Evolutionary conservation across 2,888 invertebrate genomes (phyloP).

Genomic region (Bellardia bayeri): DNA sequence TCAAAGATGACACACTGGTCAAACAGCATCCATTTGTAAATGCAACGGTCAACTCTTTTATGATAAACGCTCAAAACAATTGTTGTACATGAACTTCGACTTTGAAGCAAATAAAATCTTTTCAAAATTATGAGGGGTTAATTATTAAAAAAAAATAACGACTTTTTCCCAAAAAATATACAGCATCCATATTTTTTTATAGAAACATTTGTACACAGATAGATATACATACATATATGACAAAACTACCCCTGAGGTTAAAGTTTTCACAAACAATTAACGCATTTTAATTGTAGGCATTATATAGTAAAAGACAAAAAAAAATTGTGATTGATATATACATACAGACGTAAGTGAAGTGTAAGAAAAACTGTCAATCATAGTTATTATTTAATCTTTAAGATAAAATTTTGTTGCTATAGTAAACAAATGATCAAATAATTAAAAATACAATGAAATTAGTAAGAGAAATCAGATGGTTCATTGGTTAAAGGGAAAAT

Average conservation of each 20-base stretch:
- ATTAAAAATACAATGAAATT: constrained; percentile 33
- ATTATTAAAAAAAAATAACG: constrained; percentile 62
- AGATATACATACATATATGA: neutral
- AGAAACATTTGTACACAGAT: neutral
- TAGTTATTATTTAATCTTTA: constrained; percentile 9
- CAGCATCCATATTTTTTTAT: constrained; percentile 50
- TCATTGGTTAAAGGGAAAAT: constrained; percentile 19
- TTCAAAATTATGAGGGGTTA: constrained; percentile 59
- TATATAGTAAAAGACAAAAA: constrained; percentile 13
- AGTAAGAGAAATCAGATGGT: constrained; percentile 51
- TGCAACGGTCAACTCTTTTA: constrained; percentile 66
- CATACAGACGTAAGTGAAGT: neutral
- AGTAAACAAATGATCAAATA: constrained; percentile 44
- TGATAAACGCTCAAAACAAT: constrained; percentile 64
- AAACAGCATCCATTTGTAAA: constrained; percentile 61
- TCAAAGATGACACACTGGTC: constrained; percentile 53
- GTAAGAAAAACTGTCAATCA: constrained; percentile 69
- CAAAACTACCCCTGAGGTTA: constrained; percentile 70
- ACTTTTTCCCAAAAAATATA: constrained; percentile 20
- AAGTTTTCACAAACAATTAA: constrained; percentile 69
- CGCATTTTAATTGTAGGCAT: constrained; percentile 61
- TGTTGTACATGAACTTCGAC: constrained; percentile 64
- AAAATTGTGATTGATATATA: constrained; percentile 62
- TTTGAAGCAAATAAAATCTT: constrained; percentile 3
- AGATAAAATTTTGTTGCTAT: neutral